Base-by-base conservation (phyloP, 2,888 invertebrate genomes). In the Papilio elwesi region DNA sequence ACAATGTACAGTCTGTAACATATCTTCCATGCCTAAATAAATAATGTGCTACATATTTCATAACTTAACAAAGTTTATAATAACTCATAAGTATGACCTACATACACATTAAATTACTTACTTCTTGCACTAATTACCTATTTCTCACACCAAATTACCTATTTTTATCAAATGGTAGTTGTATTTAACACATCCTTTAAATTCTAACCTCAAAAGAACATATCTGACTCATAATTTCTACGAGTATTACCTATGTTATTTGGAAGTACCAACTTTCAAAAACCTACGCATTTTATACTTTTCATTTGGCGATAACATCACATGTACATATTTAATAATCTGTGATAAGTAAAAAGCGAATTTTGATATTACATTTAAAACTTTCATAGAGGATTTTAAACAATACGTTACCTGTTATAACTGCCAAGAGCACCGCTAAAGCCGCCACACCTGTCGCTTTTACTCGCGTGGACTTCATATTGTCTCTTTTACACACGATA, bases 361-460 rank as follows among this genome's bases (percentile, higher is more conserved):
- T n/a, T 43, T 62, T n/a, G 26, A 62, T 43, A 59, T 59, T 38
- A 26, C 5, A 10, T 43, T 3, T 43, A 9, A 13, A 59, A 38
- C 9, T n/a, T 43, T 10, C 0, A 72, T 74, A 38, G 66, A 76
- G 70, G 76, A 74, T 76, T 76, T 80, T 59, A 77, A 76, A 73
- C 65, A 70, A 73, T 79, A 87, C 83, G 78, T 86, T 92, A 93
- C 93, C 93, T 93, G 93, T 85, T 89, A 92, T 83, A 81, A 87
- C 83, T 78, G 89, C 90, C 85, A 92, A 87, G 83, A 93, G 83
- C 80, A 92, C 85, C 84, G 88, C 91, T 80, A 92, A 82, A 82
- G 87, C 88, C 86, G 83, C 91, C 91, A 89, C 93, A 93, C 93
- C 93, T 93, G 93, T 92, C 92, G 87, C 89, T 87, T 91, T 84